These are phyloP conservation scores for Synaphobranchus kaupii DNA, from an alignment of 2,797 vertebrate species.

Conservation along the genomic window DNA sequence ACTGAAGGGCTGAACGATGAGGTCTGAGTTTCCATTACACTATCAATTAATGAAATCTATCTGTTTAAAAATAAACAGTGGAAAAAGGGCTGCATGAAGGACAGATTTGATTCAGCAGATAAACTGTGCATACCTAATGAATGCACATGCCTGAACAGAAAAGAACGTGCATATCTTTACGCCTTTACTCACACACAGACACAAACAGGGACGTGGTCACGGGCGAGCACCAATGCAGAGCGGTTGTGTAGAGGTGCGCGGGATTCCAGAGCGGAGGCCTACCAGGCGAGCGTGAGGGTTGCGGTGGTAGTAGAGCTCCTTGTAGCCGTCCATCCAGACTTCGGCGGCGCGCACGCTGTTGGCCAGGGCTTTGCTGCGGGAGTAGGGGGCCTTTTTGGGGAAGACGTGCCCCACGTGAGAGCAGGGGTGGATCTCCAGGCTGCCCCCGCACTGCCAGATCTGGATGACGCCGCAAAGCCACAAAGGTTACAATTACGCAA, in stretches of 20 bases:
- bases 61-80: background rate
- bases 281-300: conserved; percentile 88
- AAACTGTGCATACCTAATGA: background rate
- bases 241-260: background rate
- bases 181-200: background rate
- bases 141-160: background rate
- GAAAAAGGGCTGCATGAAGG: background rate
- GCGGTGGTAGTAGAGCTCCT: conserved; percentile 84
- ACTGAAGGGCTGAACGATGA: background rate
- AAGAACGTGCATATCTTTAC: background rate
- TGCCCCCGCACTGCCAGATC: conserved; percentile 97
- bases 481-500: background rate
- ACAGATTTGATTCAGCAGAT: background rate
- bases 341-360: conserved; percentile 86
- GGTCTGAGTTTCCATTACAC: background rate
- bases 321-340: conserved; percentile 88
- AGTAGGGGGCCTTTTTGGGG: conserved; percentile 85
- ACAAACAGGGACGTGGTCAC: background rate
- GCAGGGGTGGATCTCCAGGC: conserved; percentile 91
- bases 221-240: too few species aligned
- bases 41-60: background rate
- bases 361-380: conserved; percentile 81
- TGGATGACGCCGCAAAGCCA: conserved; percentile 49
- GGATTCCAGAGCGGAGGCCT: conserved; percentile 53
- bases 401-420: conserved; percentile 87